Evolutionary conservation across 2,888 invertebrate species (phyloP).

Genomic region (Eristalis tenax): DNA sequence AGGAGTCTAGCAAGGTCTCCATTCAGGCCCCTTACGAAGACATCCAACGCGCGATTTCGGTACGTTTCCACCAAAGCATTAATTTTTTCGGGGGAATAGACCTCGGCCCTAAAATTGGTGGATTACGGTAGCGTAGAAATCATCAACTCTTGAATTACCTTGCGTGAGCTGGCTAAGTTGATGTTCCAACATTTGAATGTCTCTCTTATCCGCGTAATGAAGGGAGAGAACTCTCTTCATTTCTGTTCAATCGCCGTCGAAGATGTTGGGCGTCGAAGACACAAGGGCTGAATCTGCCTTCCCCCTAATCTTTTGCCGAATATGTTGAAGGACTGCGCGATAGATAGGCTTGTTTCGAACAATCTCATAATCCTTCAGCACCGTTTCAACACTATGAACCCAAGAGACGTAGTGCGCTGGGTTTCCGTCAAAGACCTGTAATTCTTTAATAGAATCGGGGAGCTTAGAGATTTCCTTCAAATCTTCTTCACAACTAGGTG

Average conservation of each 20-base stretch:
- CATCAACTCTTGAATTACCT: not conserved
- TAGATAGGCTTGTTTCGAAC: not conserved
- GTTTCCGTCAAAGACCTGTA: too few species aligned
- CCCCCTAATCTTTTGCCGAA: too few species aligned
- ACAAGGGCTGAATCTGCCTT: too few species aligned
- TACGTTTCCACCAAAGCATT: not conserved
- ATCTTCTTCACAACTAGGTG: not conserved
- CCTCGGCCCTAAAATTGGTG: too few species aligned
- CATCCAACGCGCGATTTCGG: not conserved
- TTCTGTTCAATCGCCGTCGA: too few species aligned
- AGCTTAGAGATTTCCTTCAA: too few species aligned
- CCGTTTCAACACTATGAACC: not conserved
- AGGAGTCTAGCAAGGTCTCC: not conserved
- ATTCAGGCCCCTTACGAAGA: not conserved
- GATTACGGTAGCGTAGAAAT: not conserved
- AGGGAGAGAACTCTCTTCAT: too few species aligned
- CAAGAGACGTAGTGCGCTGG: not conserved
- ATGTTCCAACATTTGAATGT: slow-evolving; percentile 53
- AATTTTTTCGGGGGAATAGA: too few species aligned
- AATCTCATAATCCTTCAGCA: not conserved
- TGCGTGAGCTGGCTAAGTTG: slow-evolving; percentile 53
- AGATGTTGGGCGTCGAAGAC: too few species aligned
- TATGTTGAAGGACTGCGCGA: too few species aligned
- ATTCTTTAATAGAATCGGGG: too few species aligned
- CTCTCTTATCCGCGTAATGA: too few species aligned